These are phyloP conservation scores for Sipha flava DNA, from an alignment of 1,140 invertebrate species.

Conservation along the genomic window DNA sequence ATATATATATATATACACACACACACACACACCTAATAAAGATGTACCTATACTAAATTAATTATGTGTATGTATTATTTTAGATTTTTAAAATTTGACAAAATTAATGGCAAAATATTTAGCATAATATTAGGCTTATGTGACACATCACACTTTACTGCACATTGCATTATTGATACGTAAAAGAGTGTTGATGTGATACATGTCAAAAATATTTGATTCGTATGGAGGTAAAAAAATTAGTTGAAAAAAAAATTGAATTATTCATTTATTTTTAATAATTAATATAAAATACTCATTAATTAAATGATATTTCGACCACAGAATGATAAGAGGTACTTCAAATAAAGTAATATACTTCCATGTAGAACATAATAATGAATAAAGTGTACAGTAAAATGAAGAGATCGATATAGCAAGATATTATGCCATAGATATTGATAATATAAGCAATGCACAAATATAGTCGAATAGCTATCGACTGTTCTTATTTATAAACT, in stretches of 20 bases:
- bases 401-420: conserved; percentile 23
- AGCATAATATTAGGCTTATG: not conserved
- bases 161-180: conserved; percentile 4
- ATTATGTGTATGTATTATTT: conserved; percentile 3
- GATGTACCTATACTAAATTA: conserved; percentile 23
- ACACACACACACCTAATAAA: not conserved
- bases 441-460: conserved; percentile 8
- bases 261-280: not conserved
- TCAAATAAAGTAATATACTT: not conserved
- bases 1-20: not conserved
- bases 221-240: not conserved
- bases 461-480: not conserved
- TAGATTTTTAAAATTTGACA: not conserved
- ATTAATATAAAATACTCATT: not conserved
- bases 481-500: not conserved
- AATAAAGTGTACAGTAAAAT: conserved; percentile 4
- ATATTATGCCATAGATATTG: conserved; percentile 19
- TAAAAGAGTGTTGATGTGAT: not conserved
- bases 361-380: not conserved
- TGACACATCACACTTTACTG: not conserved
- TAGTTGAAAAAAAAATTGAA: not conserved
- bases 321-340: too few species aligned
- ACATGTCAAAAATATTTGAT: not conserved
- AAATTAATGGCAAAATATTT: conserved; percentile 1
- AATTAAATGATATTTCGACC: not conserved